Percentiles rank a stretch among this genome's conserved stretches.
Evolutionary conservation across 2,113 vertebrate species (phyloP).

Genomic region (Perca schrenkii): DNA sequence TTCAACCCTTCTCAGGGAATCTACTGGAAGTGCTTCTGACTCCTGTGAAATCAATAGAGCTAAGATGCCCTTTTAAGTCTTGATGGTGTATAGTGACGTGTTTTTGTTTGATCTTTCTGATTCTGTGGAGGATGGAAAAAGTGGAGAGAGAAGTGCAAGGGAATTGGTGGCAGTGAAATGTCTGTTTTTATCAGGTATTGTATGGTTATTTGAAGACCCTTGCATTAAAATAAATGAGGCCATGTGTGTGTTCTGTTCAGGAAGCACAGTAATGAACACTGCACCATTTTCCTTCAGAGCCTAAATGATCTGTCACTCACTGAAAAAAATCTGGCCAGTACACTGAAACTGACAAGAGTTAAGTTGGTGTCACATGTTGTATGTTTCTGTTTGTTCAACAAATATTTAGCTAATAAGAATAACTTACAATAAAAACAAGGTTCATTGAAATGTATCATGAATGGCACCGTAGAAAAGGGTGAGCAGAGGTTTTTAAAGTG

Average conservation of each 20-base stretch:
- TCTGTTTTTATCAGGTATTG: slow-evolving; percentile 58
- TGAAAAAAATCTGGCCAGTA: slow-evolving; percentile 40
- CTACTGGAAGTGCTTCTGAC: slow-evolving; percentile 73
- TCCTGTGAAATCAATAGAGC: slow-evolving; percentile 81
- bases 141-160: slow-evolving; percentile 23
- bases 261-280: slow-evolving; percentile 71
- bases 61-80: slow-evolving; percentile 81
- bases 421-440: neutral
- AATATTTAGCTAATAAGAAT: neutral
- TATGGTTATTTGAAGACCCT: slow-evolving; percentile 44
- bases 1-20: slow-evolving; percentile 74
- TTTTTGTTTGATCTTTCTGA: slow-evolving; percentile 76
- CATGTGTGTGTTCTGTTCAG: slow-evolving; percentile 64
- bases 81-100: slow-evolving; percentile 63
- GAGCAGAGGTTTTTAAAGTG: neutral
- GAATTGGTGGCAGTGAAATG: slow-evolving; percentile 58
- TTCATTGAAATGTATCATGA: neutral
- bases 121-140: slow-evolving; percentile 55
- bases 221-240: slow-evolving; percentile 68
- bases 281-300: slow-evolving; percentile 65
- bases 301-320: slow-evolving; percentile 64
- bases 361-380: slow-evolving; percentile 44
- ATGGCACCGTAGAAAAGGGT: neutral
- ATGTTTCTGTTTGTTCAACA: slow-evolving; percentile 13
- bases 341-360: slow-evolving; percentile 43